Conservation (phyloP, 2,888 invertebrate species). For the Ormyrus nitidulus region DNA sequence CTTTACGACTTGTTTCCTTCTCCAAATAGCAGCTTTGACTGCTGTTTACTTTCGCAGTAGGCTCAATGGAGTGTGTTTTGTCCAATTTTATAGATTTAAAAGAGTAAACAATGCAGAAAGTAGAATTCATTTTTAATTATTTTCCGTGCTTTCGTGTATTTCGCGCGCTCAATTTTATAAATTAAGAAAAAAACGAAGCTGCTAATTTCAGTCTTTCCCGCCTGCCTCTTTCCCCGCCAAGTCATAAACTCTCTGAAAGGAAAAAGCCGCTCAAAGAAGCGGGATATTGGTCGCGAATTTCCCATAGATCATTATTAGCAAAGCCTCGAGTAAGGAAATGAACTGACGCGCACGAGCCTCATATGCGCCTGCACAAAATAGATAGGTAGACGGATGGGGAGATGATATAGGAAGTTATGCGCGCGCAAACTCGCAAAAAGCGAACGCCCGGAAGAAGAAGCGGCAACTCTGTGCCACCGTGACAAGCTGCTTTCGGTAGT, state of each 20-base stretch:
- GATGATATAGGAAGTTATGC: slow-evolving; percentile 30
- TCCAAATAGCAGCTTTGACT: no score
- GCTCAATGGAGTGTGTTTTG: no score
- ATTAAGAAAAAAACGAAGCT: no score
- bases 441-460: neutral
- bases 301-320: slow-evolving; percentile 70
- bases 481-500: no score
- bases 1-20: no score
- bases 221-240: neutral
- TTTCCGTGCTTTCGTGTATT: no score
- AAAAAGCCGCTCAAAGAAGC: slow-evolving; percentile 8
- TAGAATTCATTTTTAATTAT: no score
- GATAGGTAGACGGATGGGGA: slow-evolving; percentile 35
- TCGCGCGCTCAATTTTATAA: no score
- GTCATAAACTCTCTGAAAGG: slow-evolving; percentile 38
- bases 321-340: slow-evolving; percentile 59
- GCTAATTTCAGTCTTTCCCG: neutral
- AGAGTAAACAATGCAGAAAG: no score
- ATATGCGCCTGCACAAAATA: slow-evolving; percentile 31
- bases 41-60: no score
- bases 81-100: no score
- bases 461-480: neutral
- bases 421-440: neutral
- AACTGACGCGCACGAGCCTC: slow-evolving; percentile 13
- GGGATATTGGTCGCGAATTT: slow-evolving; percentile 26